A percentile compares a stretch with the other conserved stretches of the same genome.
These are phyloP conservation scores for Allophyes oxyacanthae DNA, from an alignment of 2,888 invertebrate species.

Conservation along the genomic window DNA sequence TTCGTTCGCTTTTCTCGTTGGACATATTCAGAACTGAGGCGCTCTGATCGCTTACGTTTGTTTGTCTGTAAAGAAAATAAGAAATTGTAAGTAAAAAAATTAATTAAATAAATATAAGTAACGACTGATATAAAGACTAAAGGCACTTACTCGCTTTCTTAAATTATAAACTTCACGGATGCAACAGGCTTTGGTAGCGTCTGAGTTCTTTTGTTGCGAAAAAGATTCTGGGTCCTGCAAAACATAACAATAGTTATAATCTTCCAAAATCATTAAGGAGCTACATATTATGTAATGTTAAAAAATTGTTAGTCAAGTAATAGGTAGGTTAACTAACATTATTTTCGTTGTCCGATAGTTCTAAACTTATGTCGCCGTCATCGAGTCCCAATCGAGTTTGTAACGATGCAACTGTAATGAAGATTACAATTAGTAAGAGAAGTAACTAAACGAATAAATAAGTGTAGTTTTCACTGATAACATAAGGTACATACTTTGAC, in stretches of 20 bases:
- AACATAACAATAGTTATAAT: neutral
- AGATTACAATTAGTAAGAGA: neutral
- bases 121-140: neutral
- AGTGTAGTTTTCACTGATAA: neutral
- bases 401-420: slow-evolving; percentile 48
- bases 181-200: neutral
- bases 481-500: slow-evolving; percentile 57
- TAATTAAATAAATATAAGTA: neutral
- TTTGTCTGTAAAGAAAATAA: slow-evolving; percentile 8
- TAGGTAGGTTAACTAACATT: too few species aligned
- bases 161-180: neutral
- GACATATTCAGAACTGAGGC: neutral
- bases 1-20: slow-evolving; percentile 23
- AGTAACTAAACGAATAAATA: neutral
- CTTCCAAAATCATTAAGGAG: too few species aligned
- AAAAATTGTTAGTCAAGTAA: too few species aligned
- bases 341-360: slow-evolving; percentile 11
- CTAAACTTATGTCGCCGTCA: slow-evolving; percentile 21
- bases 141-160: neutral
- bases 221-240: neutral
- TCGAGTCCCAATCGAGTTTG: slow-evolving; percentile 33
- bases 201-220: neutral
- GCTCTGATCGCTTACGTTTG: slow-evolving; percentile 13
- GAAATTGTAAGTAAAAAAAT: neutral
- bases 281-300: too few species aligned